Evolutionary conservation across 2,797 vertebrate genomes (phyloP), one percentile per base, ranked within the genome.

Genomic region (Cirrhinus mrigala): DNA sequence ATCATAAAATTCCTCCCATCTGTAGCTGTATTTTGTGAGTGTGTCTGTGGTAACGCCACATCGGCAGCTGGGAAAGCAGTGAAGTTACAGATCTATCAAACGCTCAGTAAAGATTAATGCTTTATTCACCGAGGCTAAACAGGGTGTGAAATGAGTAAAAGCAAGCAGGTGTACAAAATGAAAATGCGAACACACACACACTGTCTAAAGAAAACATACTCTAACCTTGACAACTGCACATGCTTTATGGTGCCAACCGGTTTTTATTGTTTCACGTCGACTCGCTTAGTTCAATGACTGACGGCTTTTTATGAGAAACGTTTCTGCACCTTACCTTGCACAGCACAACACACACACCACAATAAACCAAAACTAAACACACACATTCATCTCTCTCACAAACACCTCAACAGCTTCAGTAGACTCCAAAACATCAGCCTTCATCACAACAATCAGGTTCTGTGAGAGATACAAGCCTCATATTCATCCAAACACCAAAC

Each of bases 1-100:
- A 40, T 56, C 7, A 15, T 18, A 8, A 46, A 58, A 71, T 58
- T 44, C 27, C 15, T 46, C 6, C 5, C 18, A n/a, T 74, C 27
- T 3, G 2, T 37, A 54, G 20, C 33, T 37, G 20, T 52, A 2
- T n/a, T 79, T 56, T 71, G 20, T 33, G 64, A 18, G 37, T 29
- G 81, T 73, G 22, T 56, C 52, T n/a, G 56, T 24, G 71, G 79
- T 79, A 52, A 66, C n/a, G 29, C 18, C 3, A 46, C 10, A 12
- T 7, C 20, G 20, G 86, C 82, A 76, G 82, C 75, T 75, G 82
- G 50, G 71, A 76, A 71, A 78, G 80, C 62, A 91, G 77, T 76
- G 44, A 81, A 46, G 81, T 84, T 74, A 89, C 74, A 71, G 80
- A 85, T 89, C 88, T 75, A 83, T 87, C 78, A 60, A 85, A 79